These are phyloP conservation scores for Amiota mariae DNA, from an alignment of 2,888 invertebrate species.

Conservation along the genomic window DNA sequence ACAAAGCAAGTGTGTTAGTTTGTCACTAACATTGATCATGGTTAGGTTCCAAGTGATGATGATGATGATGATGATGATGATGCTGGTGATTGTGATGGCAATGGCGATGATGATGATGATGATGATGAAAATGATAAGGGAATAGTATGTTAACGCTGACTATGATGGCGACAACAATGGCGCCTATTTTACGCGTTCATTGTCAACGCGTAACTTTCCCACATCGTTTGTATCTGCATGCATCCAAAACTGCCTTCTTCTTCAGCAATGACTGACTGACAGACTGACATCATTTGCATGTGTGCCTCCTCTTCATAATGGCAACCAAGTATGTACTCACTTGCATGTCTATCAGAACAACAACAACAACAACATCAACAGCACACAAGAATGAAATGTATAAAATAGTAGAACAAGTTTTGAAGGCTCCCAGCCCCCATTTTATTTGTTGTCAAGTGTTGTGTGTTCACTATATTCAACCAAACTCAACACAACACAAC, in stretches of 20 bases:
- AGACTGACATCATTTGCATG: constrained; percentile 28
- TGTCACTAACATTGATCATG: neutral
- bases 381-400: too few relatives aligned
- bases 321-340: too few relatives aligned
- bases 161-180: constrained; percentile 25
- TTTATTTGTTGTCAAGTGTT: too few relatives aligned
- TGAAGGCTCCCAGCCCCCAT: too few relatives aligned
- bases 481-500: too few relatives aligned
- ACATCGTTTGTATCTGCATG: neutral
- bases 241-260: neutral
- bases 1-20: neutral
- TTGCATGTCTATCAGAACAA: too few relatives aligned
- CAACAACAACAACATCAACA: too few relatives aligned
- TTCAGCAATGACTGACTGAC: neutral
- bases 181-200: constrained; percentile 2
- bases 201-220: neutral
- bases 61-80: neutral
- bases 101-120: neutral
- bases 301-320: neutral
- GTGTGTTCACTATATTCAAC: too few relatives aligned
- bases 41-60: neutral
- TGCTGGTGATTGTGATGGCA: too few relatives aligned
- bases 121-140: neutral
- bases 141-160: constrained; percentile 17
- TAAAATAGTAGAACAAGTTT: too few relatives aligned